Conservation (phyloP, 2,888 invertebrate genomes). For the Metopia argyrocephala region DNA sequence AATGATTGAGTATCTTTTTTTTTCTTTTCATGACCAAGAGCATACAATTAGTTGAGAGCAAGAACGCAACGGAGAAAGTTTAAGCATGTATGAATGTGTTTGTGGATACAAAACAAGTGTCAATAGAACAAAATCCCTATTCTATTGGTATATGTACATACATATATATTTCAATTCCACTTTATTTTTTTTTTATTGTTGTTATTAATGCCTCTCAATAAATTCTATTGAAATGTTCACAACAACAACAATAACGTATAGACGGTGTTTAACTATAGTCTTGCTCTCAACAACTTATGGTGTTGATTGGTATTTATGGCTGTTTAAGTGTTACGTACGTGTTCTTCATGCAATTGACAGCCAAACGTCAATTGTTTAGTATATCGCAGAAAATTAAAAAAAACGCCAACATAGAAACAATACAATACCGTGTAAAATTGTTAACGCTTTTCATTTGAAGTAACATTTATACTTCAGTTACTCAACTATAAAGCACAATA, state of each 20-base stretch:
- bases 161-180: no score
- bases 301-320: conserved; percentile 78
- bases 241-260: not conserved
- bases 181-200: conserved; percentile 13
- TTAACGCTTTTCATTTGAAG: conserved; percentile 58
- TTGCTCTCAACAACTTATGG: conserved; percentile 72
- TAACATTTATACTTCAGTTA: conserved; percentile 8
- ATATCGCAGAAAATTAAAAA: conserved; percentile 21
- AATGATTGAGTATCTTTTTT: conserved; percentile 46
- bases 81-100: not conserved
- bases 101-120: not conserved
- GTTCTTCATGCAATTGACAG: conserved; percentile 67
- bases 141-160: conserved; percentile 43
- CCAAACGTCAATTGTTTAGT: conserved; percentile 63
- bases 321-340: conserved; percentile 67
- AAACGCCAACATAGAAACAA: not conserved
- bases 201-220: conserved; percentile 34
- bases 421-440: conserved; percentile 55
- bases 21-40: conserved; percentile 2
- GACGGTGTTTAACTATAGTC: conserved; percentile 7
- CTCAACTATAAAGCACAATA: not conserved
- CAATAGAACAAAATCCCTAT: conserved; percentile 32
- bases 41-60: no score
- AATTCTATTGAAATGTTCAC: conserved; percentile 19
- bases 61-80: no score